Conservation (phyloP, 2,888 invertebrate genomes). For the Oligia fasciuncula region DNA sequence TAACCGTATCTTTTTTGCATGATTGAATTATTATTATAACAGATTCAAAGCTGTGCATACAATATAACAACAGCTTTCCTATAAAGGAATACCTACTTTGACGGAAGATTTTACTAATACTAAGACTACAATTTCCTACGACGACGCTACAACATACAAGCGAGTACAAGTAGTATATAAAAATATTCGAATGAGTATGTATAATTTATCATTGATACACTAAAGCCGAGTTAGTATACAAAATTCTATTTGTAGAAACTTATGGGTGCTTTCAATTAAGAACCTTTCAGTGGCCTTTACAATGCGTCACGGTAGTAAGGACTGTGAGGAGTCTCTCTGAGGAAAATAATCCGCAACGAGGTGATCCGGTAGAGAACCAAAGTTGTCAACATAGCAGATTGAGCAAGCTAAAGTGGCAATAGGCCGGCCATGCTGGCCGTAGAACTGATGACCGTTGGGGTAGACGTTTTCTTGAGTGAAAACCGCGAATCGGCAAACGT, state of each 20-base stretch:
- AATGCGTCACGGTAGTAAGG: neutral
- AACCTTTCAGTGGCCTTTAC: neutral
- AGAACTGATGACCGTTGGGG: neutral
- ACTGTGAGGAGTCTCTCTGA: neutral
- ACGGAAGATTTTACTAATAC: conserved; percentile 2
- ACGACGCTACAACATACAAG: conserved; percentile 4
- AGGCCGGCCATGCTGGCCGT: neutral
- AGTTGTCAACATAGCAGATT: neutral
- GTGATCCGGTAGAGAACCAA: neutral
- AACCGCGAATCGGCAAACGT: neutral
- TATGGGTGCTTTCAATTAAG: conserved; percentile 1
- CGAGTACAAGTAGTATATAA: conserved; percentile 32
- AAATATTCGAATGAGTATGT: conserved; percentile 35
- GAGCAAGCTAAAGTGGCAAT: neutral
- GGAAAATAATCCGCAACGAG: neutral
- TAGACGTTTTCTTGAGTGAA: neutral
- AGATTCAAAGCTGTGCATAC: conserved; percentile 1
- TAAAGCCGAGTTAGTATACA: conserved; percentile 9
- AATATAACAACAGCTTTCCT: neutral
- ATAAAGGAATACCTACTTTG: neutral
- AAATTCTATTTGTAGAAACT: neutral
- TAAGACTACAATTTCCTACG: conserved; percentile 17
- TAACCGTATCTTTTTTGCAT: neutral
- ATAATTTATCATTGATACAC: conserved; percentile 10
- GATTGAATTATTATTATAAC: neutral